Conservation (phyloP, 1,140 invertebrate genomes). For the Atopsyche davidsoni region DNA sequence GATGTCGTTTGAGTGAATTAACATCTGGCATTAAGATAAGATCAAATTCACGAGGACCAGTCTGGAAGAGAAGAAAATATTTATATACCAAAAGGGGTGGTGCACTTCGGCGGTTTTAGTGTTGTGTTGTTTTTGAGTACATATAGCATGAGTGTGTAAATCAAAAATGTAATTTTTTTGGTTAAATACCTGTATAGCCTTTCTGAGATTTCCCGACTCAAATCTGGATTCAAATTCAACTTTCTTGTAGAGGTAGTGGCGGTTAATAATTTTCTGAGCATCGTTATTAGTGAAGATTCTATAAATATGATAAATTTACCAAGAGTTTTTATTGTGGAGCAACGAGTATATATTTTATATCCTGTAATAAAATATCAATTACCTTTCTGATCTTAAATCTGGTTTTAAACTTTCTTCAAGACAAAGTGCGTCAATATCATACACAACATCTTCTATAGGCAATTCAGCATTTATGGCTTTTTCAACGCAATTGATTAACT, state of each 20-base stretch:
- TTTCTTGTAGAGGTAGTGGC: constrained; percentile 45
- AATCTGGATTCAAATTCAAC: constrained; percentile 83
- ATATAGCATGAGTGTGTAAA: background rate
- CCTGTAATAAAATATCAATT: constrained; percentile 32
- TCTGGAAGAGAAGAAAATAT: constrained; percentile 49
- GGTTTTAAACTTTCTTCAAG: constrained; percentile 29
- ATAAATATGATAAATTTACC: constrained; percentile 7
- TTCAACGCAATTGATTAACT: constrained; percentile 55
- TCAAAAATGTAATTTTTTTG: constrained; percentile 5
- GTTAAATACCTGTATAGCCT: constrained; percentile 83
- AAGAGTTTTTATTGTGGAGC: constrained; percentile 13
- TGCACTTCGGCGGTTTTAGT: too few species aligned
- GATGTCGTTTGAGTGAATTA: constrained; percentile 72
- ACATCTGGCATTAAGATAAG: constrained; percentile 82
- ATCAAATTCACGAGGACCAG: constrained; percentile 74
- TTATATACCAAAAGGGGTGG: too few species aligned
- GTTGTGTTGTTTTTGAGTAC: background rate
- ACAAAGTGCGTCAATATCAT: constrained; percentile 62
- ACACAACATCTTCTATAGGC: constrained; percentile 62
- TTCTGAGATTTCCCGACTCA: constrained; percentile 84
- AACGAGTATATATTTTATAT: constrained; percentile 11
- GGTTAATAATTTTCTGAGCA: constrained; percentile 52
- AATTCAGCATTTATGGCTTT: constrained; percentile 53
- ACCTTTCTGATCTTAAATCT: constrained; percentile 15
- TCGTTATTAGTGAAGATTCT: constrained; percentile 53